Evolutionary conservation across 37 sponge, comb jelly and placozoan species (phyloP), one percentile per base, ranked within the genome.

Genomic region (Tethya wilhelma): DNA sequence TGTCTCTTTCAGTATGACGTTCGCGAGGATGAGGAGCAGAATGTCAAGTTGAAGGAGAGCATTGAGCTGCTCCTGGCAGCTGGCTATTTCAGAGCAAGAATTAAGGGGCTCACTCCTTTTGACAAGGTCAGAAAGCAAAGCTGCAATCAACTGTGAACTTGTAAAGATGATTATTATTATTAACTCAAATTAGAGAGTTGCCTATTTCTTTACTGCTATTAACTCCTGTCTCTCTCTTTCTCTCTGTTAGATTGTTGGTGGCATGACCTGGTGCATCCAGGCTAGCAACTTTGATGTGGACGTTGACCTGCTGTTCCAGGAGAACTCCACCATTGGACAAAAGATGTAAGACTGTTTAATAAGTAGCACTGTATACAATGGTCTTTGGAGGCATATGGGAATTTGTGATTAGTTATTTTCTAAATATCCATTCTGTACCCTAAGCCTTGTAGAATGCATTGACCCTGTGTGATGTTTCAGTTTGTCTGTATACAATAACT

Each of bases 251-350:
- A 86, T 94, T 44, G 93, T 97, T 4, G 97, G 97, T 74, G 99
- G 99, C 2, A 92, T 98, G 97, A 93, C 94, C 23, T 98, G 99
- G 99, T 98, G 99, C 69, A 91, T 98, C 45, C 88, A 87, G 67
- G 71, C 86, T 63, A 86, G 96, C 67, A 93, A 88, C 84, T 89
- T 96, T 80, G 99, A 98, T 42, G 82, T 98, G 34, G 99, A 98
- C 39, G 96, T 96, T 30, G 96, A 98, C 64, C 80, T 98, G 5
- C 93, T 98, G 42, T 98, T 94, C 56, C 99, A 96, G 59, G 99
- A 98, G 73, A 98, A 98, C 80, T 95, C 99, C 30, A 93, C 97
- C 71, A 98, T 98, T 81, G 97, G 99, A 66, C 96, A 95, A 91
- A 98, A 96, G 57, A 98, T 98, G 92, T 89, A n/a, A 88, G 93